These are phyloP conservation scores for Perizoma affinitatum DNA, from an alignment of 2,888 invertebrate species.

Conservation along the genomic window DNA sequence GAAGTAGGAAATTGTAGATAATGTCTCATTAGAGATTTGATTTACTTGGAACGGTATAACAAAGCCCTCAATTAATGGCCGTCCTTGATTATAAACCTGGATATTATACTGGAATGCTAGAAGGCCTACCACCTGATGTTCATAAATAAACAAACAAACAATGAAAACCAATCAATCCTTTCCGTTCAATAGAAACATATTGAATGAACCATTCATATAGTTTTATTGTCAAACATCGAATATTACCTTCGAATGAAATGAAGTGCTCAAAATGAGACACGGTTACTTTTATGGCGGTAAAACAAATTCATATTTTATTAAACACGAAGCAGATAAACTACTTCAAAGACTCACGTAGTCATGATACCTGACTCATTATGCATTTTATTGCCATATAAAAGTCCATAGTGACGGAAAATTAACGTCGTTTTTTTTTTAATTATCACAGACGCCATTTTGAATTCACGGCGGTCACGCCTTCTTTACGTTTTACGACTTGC, in stretches of 20 bases:
- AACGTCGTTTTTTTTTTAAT: constrained; percentile 49
- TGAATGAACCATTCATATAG: constrained; percentile 28
- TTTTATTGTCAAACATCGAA: constrained; percentile 30
- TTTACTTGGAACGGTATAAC: too few species aligned
- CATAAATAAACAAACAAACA: constrained; percentile 14
- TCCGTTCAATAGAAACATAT: constrained; percentile 32
- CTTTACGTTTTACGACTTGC: constrained; percentile 37
- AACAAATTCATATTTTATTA: constrained; percentile 33
- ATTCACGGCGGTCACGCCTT: constrained; percentile 47
- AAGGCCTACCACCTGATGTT: constrained; percentile 1
- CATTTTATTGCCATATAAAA: constrained; percentile 33
- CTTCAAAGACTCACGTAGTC: constrained; percentile 28
- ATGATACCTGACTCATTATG: constrained; percentile 35
- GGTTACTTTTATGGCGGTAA: constrained; percentile 22
- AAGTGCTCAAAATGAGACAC: constrained; percentile 27
- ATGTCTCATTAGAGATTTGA: too few species aligned
- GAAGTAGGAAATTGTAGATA: too few species aligned
- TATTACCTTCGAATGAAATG: constrained; percentile 20
- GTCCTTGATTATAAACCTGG: too few species aligned
- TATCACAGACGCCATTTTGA: constrained; percentile 52
- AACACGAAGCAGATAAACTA: constrained; percentile 35
- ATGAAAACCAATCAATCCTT: constrained; percentile 17
- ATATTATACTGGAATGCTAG: neutral
- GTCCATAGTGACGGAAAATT: constrained; percentile 48
- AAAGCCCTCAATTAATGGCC: too few species aligned